A percentile compares a stretch with the other conserved stretches of the same genome.
phyloP scores from a whole-genome alignment of 2,888 invertebrate species.

The Empis livida region DNA sequence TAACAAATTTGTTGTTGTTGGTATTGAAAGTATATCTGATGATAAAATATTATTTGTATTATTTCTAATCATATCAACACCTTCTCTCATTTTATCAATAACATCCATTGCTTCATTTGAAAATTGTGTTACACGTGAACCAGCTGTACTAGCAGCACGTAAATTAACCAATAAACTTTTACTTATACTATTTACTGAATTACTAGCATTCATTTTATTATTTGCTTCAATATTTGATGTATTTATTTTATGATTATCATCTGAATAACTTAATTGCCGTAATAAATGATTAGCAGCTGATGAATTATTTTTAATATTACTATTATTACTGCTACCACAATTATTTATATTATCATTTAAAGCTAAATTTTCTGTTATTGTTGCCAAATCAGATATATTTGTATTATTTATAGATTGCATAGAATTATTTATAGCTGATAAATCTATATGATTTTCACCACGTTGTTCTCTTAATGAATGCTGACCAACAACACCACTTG shows the following conservation, averaged over 20 bases:
- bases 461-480: constrained; percentile 4
- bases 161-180: constrained; percentile 31
- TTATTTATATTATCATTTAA: constrained; percentile 48
- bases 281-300: constrained; percentile 14
- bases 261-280: constrained; percentile 32
- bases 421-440: constrained; percentile 59
- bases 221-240: constrained; percentile 34
- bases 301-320: constrained; percentile 29
- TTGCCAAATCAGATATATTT: constrained; percentile 55
- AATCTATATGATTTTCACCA: constrained; percentile 49
- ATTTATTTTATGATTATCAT: constrained; percentile 39
- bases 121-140: constrained; percentile 3
- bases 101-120: constrained; percentile 45
- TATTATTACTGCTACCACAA: background rate
- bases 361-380: constrained; percentile 72
- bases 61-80: constrained; percentile 59
- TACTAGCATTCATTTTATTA: constrained; percentile 35
- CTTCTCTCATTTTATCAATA: constrained; percentile 52
- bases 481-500: constrained; percentile 5
- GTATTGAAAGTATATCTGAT: constrained; percentile 50
- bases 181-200: constrained; percentile 30
- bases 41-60: constrained; percentile 68
- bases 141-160: constrained; percentile 14
- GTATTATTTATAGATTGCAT: constrained; percentile 46
- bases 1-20: constrained; percentile 27